Evolutionary conservation across 37 sponge, comb jelly and placozoan species (phyloP), one percentile per base, ranked within the genome.

Genomic region (Aphrocallistes beatrix): DNA sequence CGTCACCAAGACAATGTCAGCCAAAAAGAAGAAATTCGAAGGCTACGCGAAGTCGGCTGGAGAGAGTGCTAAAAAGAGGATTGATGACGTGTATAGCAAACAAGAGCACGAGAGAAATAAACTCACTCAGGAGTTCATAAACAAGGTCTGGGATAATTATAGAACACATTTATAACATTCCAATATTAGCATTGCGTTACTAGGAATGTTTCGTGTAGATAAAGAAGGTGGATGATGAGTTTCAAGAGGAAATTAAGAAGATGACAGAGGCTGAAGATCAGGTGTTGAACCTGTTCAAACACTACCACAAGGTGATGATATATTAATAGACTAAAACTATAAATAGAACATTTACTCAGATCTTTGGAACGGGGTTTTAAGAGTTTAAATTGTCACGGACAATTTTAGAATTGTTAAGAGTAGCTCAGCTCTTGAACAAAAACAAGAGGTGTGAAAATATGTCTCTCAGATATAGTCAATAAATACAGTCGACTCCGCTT

Each of bases 1-100:
- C 75, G 75, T 60, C 1, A 60, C 75, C 10, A 60, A 60, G n/a
- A 19, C 75, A 32, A 60, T 60, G 75, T 60, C 75, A 3, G 75
- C 75, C n/a, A 60, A 60, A 60, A 60, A 60, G 75, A 60, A 60
- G 75, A 60, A 60, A 60, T 60, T 25, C n/a, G 75, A 60, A 60
- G 34, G 25, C 25, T 60, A 19, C 75, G 25, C 75, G 3, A 3
- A 13, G 17, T 32, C 75, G 3, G 25, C 75, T 21, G n/a, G 75
- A 3, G 75, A 60, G 21, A 32, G 34, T 13, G 34, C 75, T 19
- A 21, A 30, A 28, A 60, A 60, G 21, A 60, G 34, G n/a, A 60
- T 60, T 13, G 75, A 60, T 13, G 75, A 60, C 1, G 75, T 60
- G 3, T 60, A 60, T 13, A 28, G 3, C 34, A 60, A 60, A 28